phyloP scores from a whole-genome alignment of 1,140 invertebrate genomes.

The Sinella curviseta region DNA sequence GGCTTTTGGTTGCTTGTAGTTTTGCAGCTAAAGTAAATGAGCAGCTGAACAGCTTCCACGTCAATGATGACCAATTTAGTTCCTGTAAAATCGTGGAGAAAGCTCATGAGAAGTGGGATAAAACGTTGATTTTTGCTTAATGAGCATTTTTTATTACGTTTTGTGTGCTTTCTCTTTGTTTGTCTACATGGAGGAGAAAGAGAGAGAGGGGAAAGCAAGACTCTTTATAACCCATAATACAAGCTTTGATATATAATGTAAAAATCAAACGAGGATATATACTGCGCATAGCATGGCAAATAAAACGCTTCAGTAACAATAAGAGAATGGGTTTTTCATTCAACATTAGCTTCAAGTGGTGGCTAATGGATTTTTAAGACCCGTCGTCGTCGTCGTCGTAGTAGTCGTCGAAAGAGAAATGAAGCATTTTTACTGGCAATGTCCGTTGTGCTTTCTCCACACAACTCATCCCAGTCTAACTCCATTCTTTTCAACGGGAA shows the following conservation, averaged over 20 bases:
- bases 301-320: not conserved
- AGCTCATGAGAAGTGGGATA: not conserved
- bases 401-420: not conserved
- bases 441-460: not conserved
- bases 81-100: no score
- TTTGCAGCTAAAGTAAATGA: no score
- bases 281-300: not conserved
- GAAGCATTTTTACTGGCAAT: not conserved
- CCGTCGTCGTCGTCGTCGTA: not conserved
- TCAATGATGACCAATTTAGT: not conserved
- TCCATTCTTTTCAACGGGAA: not conserved
- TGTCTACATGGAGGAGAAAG: no score
- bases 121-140: not conserved
- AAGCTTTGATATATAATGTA: no score
- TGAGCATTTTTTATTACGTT: not conserved
- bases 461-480: not conserved
- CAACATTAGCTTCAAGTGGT: conserved; percentile 13
- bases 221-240: no score
- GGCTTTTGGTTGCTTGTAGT: no score
- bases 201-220: no score
- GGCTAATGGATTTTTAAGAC: conserved; percentile 21
- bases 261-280: no score
- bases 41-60: not conserved
- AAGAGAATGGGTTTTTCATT: not conserved
- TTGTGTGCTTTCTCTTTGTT: not conserved